Conservation (phyloP, 2,888 invertebrate genomes). For the Agriotes lineatus region DNA sequence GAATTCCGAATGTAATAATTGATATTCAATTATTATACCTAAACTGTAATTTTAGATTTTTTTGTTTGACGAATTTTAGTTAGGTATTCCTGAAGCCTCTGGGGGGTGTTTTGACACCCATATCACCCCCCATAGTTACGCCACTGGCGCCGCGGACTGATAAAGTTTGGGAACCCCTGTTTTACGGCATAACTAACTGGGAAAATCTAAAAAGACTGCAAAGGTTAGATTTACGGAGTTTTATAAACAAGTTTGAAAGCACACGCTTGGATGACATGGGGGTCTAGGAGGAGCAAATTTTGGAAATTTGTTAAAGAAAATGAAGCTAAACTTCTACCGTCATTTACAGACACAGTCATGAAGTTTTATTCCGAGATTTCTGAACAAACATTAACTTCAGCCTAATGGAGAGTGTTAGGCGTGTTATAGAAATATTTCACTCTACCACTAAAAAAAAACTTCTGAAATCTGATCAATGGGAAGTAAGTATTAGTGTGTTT, state of each 20-base stretch:
- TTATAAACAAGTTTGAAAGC: background rate
- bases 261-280: background rate
- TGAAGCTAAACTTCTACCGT: background rate
- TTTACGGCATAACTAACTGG: no score
- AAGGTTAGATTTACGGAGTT: background rate
- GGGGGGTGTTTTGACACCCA: no score
- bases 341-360: background rate
- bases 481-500: background rate
- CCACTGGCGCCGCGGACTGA: no score
- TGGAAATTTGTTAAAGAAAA: background rate
- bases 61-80: no score
- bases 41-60: no score
- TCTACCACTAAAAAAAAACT: background rate
- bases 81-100: no score
- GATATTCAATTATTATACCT: no score
- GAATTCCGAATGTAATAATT: no score
- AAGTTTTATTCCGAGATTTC: background rate
- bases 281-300: background rate
- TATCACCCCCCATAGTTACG: no score
- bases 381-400: background rate
- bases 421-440: background rate
- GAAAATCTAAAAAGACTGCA: background rate
- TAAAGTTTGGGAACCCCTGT: no score
- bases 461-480: background rate
- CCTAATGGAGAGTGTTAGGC: background rate